Base-by-base conservation (phyloP, 2,797 vertebrate species). In the Myotis findleyi region DNA sequence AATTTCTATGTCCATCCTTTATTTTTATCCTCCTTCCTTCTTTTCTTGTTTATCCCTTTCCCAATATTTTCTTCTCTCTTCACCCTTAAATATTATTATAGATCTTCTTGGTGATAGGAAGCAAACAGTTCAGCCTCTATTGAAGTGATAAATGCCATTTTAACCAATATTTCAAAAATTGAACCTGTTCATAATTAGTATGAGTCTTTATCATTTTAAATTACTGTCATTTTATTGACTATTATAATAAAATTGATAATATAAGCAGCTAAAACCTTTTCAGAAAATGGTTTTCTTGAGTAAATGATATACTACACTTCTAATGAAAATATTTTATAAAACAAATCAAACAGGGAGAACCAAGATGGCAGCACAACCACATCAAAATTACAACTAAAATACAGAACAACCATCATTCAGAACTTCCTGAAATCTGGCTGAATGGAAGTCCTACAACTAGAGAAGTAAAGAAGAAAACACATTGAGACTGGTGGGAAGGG, bases 131-230 rank as follows among this genome's bases (percentile, higher is more conserved):
- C 13, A 82, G 6, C 20, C 18, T 76, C 68, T 95, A 76, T 81
- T 89, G 36, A 91, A 47, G 6, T 76, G 41, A 33, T 76, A 77
- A 93, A 69, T 71, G 41, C 23, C 44, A 82, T 66, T 57, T 89
- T 76, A 76, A 49, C 17, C 38, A 86, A 59, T 64, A 87, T 76
- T 93, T 89, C 21, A 81, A 90, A 81, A 69, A 62, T 23, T 41
- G 23, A 71, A 76, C 75, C 81, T 90, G 59, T 55, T 53, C 30
- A 76, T 55, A 81, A 49, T 68, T 77, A 51, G 16, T 64, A 23
- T 66, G 75, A 18, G 2, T 38, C 36, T 76, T 51, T 76, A 82
- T 90, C 33, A 82, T 69, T 90, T 93, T 81, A 51, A 49, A 82
- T 81, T 36, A 49, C 71, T 53, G 16, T 86, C 69, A 36, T 82